These are phyloP conservation scores for Malurus leucopterus DNA, from an alignment of 2,797 vertebrate genomes.

Conservation along the genomic window DNA sequence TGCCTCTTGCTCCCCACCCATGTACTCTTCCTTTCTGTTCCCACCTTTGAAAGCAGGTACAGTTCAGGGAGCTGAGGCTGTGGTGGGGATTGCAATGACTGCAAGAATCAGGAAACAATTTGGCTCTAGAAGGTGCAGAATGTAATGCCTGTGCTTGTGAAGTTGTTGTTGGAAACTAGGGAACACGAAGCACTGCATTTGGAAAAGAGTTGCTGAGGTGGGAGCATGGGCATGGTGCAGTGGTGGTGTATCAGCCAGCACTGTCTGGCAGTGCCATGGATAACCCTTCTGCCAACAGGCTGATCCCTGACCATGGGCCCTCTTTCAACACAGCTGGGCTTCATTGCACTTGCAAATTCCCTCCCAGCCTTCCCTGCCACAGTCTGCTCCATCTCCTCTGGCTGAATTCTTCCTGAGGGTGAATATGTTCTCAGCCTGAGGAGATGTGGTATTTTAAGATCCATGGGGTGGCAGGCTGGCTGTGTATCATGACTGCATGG, in stretches of 20 bases:
- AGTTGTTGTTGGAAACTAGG: neutral
- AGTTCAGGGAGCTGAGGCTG: neutral
- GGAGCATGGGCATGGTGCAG: neutral
- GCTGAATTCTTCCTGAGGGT: neutral
- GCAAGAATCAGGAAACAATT: neutral
- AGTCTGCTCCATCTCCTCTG: neutral
- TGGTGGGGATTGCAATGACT: neutral
- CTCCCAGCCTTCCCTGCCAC: neutral
- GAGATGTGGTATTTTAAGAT: neutral
- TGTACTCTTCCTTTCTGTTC: neutral
- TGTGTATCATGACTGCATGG: neutral
- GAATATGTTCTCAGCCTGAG: neutral
- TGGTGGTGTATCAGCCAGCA: neutral
- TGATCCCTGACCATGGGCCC: neutral
- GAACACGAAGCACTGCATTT: neutral
- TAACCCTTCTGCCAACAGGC: neutral
- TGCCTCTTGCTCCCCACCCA: constrained; percentile 23
- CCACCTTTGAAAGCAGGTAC: constrained; percentile 20
- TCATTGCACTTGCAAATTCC: neutral
- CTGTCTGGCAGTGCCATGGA: neutral
- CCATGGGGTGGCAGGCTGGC: neutral
- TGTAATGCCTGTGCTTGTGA: neutral
- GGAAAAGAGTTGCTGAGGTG: neutral
- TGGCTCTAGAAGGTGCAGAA: neutral
- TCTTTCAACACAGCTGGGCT: neutral